Evolutionary conservation across 2,113 vertebrate genomes (phyloP), one percentile per base, ranked within the genome.

Genomic region (Hipposideros armiger): DNA sequence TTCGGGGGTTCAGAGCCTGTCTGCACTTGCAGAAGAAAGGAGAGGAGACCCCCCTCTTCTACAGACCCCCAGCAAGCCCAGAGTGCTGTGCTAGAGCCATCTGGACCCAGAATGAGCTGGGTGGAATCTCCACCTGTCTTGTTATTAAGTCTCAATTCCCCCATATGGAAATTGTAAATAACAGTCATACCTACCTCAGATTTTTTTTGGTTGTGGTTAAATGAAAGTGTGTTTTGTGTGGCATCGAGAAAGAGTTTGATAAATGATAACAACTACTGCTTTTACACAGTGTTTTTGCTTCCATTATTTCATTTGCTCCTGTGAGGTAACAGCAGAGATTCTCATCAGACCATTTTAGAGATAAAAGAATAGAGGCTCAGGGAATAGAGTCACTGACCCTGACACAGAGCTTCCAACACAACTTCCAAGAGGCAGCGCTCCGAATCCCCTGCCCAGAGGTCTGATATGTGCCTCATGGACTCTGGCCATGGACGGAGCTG

Each of bases 281-380:
- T 91, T 82, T 64, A 72, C 80, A 45, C 24, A 50, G 64, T n/a
- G 32, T 50, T 84, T 89, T 87, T 88, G 42, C 62, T 67, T 67
- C 62, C n/a, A 22, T 78, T 58, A 54, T 73, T n/a, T 42, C 47
- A 20, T 91, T 88, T 72, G 24, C 26, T 81, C n/a, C 69, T 84
- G 11, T 72, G 85, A 96, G 62, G 80, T 90, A 90, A 95, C 47
- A 45, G 52, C 36, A 50, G 52, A 40, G 64, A 66, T 94, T 87
- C 66, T 90, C 80, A 50, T 26, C 60, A 86, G 90, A 45, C 20
- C 45, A n/a, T 81, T 89, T 84, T 83, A 85, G 84, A 95, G 83
- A 54, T 78, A 70, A 78, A n/a, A 50, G 73, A 93, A 17, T 11
- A 9, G 54, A 90, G 73, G 62, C 47, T 82, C 3, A 14, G 73